Base-by-base conservation (phyloP, 2,888 invertebrate species). In the Poecilus cupreus region DNA sequence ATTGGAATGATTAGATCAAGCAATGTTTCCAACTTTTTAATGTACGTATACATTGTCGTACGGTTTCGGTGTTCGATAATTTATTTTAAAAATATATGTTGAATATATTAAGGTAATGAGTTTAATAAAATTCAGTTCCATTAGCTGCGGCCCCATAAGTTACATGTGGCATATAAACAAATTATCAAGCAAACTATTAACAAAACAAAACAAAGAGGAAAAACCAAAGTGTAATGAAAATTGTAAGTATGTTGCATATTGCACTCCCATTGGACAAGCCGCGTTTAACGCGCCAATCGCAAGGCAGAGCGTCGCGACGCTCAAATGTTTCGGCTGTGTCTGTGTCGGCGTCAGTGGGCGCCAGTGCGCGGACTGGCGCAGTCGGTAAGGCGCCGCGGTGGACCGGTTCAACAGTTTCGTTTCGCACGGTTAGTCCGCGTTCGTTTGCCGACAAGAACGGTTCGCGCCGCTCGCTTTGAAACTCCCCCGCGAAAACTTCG, bases 231-330 rank as follows among this genome's bases (percentile, higher is more conserved):
- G 16, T 26, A 26, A 68, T 68, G 64, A 68, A 46, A 46, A 46
- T 72, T 46, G 72, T 46, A 46, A 72, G 72, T 72, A 72, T 46
- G 72, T 46, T 72, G 22, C 72, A 72, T 6, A 68, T 57, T 8
- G 54, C 16, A 82, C 82, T 86, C 85, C 84, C 83, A 87, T 88
- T 88, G 88, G 88, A 77, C 82, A 85, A 78, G 78, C 85, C 82
- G 83, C 83, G 85, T 85, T 85, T 85, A 84, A 86, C 85, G 85
- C 83, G 82, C 87, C 88, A 88, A 88, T 88, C 85, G 80, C 80
- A 68, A 84, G 83, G 83, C 64, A 68, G 84, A 24, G 39, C 64
- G 64, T 37, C 37, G 46, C 32, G 54, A 57, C 76, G 57, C 76
- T 51, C 51, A 46, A 72, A 13, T 46, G 43, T 72, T 20, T 72